Evolutionary conservation across 2,888 invertebrate species (phyloP), one percentile per base, ranked within the genome.

Genomic region (Tupiocoris notatus): DNA sequence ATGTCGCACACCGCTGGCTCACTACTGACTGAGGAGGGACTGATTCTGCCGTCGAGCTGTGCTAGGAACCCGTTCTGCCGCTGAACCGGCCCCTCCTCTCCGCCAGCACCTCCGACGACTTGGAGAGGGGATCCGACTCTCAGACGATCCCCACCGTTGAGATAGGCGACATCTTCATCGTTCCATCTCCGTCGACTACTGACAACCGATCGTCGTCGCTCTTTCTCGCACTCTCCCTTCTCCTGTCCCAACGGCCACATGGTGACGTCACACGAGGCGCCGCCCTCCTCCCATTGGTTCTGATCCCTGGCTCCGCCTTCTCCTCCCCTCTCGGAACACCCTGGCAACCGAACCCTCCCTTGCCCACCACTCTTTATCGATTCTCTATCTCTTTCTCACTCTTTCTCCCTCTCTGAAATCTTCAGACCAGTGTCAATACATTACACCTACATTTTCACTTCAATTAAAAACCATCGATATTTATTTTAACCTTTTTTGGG

Each of bases 1-100:
- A 87, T 87, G 86, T 85, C 85, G 84, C 84, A 83, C 80, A 39
- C 39, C 39, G 39, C 39, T 39, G 80, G 80, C 81, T 81, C 81
- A 79, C 81, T 79, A 81, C 81, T 80, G 80, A 79, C 80, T 39
- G 39, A 39, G 39, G 39, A 39, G 39, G 39, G 39, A 39, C 39
- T 39, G 39, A 39, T 7, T 79, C 80, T 78, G 76, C 78, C 73
- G 62, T 61, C 16, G n/a, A n/a, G n/a, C n/a, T n/a, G n/a, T n/a
- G n/a, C n/a, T n/a, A n/a, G n/a, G n/a, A n/a, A n/a, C n/a, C n/a
- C n/a, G n/a, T n/a, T n/a, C n/a, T n/a, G n/a, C n/a, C n/a, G n/a
- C 59, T 3, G 7, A 3, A 12, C 39, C 12, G 39, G 39, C 3
- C 3, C 39, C 39, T 12, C 6, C 12, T 39, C 39, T 39, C 6